Base-by-base conservation (phyloP, 2,797 vertebrate species). In the Danio albolineatus region DNA sequence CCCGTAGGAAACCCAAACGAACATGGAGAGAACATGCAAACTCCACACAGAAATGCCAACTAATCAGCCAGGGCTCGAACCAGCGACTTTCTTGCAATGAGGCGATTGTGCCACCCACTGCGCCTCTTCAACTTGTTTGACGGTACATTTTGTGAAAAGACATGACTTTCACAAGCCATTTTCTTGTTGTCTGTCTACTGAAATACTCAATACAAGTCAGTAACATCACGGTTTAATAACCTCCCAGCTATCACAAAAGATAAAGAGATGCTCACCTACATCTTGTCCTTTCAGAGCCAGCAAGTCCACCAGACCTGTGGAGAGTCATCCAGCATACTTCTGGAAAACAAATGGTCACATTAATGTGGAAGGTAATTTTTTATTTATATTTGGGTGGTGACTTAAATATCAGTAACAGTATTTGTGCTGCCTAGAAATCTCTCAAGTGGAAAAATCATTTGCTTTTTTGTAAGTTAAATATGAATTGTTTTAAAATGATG, bases 311-410 rank as follows among this genome's bases (percentile, higher is more conserved):
- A 13, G 85, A 92, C 76, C 14, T 98, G 70, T 99, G 97, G 97
- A 93, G 85, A 83, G 87, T 89, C 51, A 89, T 92, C 62, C 59
- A 75, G 43, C 43, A 78, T 65, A 49, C 86, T 0, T 59, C 21
- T 48, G 83, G 71, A 6, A 46, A 64, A 14, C 71, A 10, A 6
- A 84, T 84, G 71, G 86, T 96, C 49, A 81, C 65, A 67, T 70
- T 98, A 7, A 64, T 95, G 21, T 96, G 93, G 92, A 97, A 97
- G 96, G 97, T 98, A 93, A 93, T 72, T 49, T 41, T 9, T 6
- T 17, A 65, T 17, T 74, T 71, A 49, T 6, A n/a, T 8, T 28
- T 66, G 36, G 10, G 6, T 14, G 9, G 8, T 10, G 9, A 19
- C 28, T 28, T 62, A 10, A 60, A 44, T 48, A 3, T 56, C 14